Evolutionary conservation across 2,113 vertebrate genomes (phyloP), one percentile per base, ranked within the genome.

Genomic region (Anarhynchus alexandrinus): DNA sequence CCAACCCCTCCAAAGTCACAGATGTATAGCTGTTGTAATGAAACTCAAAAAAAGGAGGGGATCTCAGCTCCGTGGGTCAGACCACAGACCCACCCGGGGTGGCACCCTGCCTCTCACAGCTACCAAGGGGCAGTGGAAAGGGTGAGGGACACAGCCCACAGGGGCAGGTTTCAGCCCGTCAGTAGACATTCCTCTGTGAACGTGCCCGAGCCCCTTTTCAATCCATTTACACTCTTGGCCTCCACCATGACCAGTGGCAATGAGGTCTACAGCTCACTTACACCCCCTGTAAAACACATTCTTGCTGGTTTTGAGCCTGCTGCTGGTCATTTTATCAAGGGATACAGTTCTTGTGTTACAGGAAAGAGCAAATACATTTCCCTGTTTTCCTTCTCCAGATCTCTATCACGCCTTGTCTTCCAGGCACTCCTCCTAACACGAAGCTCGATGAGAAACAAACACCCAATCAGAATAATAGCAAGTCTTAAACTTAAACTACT

Each of bases 61-160:
- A 74, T 66, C 38, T 78, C 55, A 91, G 32, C n/a, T 15, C 18
- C 0, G 0, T 0, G 0, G 5, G 3, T 30, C 3, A 3, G 49
- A n/a, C 9, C 20, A 5, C 54, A 47, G 38, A 66, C 2, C 10
- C 7, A 9, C 17, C 20, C 20, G 9, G 21, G 40, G 54, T 9
- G 2, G 57, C 67, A 70, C 15, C 25, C 58, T 25, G 34, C 32
- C 43, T 64, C 77, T 5, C 18, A 21, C 42, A 49, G 71, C 38
- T 58, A 23, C 47, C 0, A 0, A 23, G 36, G 66, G 72, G 43
- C n/a, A 65, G 64, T 10, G 42, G 30, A 19, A 61, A 38, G 43
- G 34, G 17, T 43, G 45, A 47, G 10, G 6, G 49, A 26, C 26
- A 43, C 26, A 58, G 36, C 15, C 29, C 51, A 29, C 0, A 0